Evolutionary conservation across 2,797 vertebrate species (phyloP), one percentile per base, ranked within the genome.

Genomic region (Phalanger gymnotis): DNA sequence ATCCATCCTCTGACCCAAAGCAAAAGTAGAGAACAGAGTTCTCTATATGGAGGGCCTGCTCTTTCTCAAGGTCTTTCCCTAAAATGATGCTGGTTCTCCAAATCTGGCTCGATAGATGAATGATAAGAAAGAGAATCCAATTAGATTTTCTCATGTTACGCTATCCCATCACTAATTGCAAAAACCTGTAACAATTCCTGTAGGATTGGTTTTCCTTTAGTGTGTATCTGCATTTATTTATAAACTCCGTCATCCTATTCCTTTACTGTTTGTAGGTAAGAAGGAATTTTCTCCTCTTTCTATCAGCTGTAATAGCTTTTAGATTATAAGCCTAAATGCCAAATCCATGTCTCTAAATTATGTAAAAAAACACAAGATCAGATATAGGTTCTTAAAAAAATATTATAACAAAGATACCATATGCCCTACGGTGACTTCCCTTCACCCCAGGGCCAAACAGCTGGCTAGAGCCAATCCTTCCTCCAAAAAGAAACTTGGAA

Each of bases 21-120:
- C 0, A 28, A 30, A 28, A 4, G 58, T 3, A 40, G 92, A 96
- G 95, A 97, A 96, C 95, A 81, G 93, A 90, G 57, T 25, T 54
- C 57, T 54, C 93, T 51, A 87, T 93, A 91, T 56, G 87, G 90
- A 54, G 4, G 53, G 34, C 92, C 12, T 30, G 19, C 51, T 92
- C 93, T 93, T 94, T 93, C 54, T 93, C 94, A 54, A 90, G n/a
- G 92, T 34, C 91, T 92, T 40, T 57, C n/a, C 31, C 92, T n/a
- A 96, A 66, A 92, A 92, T 56, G 54, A 57, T 7, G 4, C 56
- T 22, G 51, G 31, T 0, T 93, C n/a, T 96, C 51, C 54, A 94
- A 92, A 93, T 53, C 93, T 34, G 54, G 90, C 90, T 92, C 96
- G 61, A n/a, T 53, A 87, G 57, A 93, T 91, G 31, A 57, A 92